Percentiles rank a stretch among this genome's conserved stretches.
These are phyloP conservation scores for Odontothrips loti DNA, from an alignment of 2,888 invertebrate genomes.

Conservation along the genomic window DNA sequence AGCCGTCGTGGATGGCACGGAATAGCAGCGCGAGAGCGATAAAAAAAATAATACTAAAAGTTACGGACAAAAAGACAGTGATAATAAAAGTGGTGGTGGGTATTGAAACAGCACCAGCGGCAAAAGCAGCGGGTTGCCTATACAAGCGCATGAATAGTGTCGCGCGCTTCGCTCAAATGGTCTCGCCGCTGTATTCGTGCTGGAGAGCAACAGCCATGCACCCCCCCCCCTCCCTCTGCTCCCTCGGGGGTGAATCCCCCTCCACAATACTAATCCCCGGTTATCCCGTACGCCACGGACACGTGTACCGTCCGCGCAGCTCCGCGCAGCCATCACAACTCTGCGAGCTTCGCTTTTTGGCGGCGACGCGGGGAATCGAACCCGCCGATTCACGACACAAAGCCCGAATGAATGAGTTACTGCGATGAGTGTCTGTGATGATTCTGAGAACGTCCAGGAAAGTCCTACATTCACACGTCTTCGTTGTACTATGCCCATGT, in stretches of 20 bases:
- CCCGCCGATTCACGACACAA: too few species aligned
- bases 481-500: too few species aligned
- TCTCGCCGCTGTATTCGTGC: background rate
- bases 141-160: conserved; percentile 21
- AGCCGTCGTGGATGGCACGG: too few species aligned
- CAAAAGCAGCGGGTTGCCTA: conserved; percentile 17
- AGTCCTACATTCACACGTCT: too few species aligned
- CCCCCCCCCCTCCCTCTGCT: background rate
- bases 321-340: too few species aligned
- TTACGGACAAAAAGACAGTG: background rate
- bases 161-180: conserved; percentile 8
- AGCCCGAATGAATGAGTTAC: too few species aligned
- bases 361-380: background rate
- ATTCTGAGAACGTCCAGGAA: too few species aligned
- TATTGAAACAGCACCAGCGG: background rate
- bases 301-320: conserved; percentile 4
- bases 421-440: too few species aligned
- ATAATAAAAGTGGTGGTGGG: background rate
- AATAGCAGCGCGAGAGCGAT: background rate
- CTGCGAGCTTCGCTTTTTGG: background rate
- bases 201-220: background rate
- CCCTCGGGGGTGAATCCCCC: background rate
- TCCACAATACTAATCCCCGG: conserved; percentile 11
- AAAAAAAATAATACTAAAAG: conserved; percentile 3
- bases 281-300: conserved; percentile 3